Conservation (phyloP, 2,888 invertebrate genomes). For the Sesia bembeciformis region DNA sequence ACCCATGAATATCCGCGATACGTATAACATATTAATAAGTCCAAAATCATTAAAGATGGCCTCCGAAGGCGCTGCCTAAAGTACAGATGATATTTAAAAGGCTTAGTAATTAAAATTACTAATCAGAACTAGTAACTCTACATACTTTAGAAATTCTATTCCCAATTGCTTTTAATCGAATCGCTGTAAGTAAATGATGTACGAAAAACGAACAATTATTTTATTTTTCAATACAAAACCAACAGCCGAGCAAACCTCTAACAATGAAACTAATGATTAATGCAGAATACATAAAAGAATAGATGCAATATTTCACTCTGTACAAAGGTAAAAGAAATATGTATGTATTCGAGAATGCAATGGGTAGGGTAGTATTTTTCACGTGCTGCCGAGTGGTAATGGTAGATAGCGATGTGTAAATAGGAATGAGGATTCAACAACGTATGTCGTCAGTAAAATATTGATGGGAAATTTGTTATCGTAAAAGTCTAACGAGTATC, state of each 20-base stretch:
- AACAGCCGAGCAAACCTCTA: background rate
- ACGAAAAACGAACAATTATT: no score
- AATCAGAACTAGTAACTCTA: no score
- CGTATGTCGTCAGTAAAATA: background rate
- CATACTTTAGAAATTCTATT: no score
- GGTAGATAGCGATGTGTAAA: slow-evolving; percentile 15
- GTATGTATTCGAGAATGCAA: slow-evolving; percentile 4
- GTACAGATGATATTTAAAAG: no score
- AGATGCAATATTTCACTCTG: slow-evolving; percentile 22
- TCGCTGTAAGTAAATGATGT: no score
- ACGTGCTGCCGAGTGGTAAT: slow-evolving; percentile 7
- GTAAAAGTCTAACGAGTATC: background rate
- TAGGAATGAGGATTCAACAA: slow-evolving; percentile 11
- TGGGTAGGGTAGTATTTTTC: slow-evolving; percentile 20
- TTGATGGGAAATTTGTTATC: background rate
- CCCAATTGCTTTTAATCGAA: no score
- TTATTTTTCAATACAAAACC: no score
- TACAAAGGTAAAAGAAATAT: slow-evolving; percentile 17
- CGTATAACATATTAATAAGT: no score
- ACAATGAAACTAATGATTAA: background rate
- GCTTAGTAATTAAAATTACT: no score
- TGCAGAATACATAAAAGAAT: slow-evolving; percentile 13
- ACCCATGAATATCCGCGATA: no score
- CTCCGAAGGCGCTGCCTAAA: no score
- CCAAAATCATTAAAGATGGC: no score